Evolutionary conservation across 2,888 invertebrate species (phyloP).

Genomic region (Drosophila emarginata): DNA sequence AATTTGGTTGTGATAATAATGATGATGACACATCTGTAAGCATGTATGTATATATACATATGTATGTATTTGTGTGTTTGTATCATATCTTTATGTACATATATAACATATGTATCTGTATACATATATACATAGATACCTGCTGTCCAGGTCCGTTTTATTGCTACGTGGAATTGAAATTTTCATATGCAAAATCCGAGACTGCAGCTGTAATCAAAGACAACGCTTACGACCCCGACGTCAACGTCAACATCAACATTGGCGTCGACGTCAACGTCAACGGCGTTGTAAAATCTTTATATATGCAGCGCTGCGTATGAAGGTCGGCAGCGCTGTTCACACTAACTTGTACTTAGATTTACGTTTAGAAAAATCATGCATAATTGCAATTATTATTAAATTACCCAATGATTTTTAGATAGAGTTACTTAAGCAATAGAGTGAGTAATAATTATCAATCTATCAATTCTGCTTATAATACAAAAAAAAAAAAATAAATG

Average conservation of each 20-base stretch:
- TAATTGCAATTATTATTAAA: constrained; percentile 51
- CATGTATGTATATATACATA: neutral
- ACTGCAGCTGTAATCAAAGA: constrained; percentile 3
- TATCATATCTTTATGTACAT: too few species aligned
- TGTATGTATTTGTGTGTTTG: neutral
- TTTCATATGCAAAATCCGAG: constrained; percentile 15
- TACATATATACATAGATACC: neutral
- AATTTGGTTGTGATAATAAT: constrained; percentile 5
- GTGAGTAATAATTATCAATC: constrained; percentile 1
- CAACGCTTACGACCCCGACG: constrained; percentile 1
- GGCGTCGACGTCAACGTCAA: neutral
- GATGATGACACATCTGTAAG: neutral
- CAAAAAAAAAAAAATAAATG: neutral
- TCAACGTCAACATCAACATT: neutral
- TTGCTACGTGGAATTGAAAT: constrained; percentile 13
- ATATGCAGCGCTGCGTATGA: constrained; percentile 21
- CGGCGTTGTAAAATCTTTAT: neutral
- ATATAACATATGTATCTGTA: neutral
- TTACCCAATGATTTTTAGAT: constrained; percentile 45
- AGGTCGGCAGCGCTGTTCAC: constrained; percentile 28
- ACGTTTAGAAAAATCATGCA: constrained; percentile 45
- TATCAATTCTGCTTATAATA: neutral
- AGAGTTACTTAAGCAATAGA: constrained; percentile 33
- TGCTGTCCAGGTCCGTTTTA: constrained; percentile 11
- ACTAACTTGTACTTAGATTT: constrained; percentile 10